These are phyloP conservation scores for Rachycentron canadum DNA, from an alignment of 2,797 vertebrate genomes.

Conservation along the genomic window DNA sequence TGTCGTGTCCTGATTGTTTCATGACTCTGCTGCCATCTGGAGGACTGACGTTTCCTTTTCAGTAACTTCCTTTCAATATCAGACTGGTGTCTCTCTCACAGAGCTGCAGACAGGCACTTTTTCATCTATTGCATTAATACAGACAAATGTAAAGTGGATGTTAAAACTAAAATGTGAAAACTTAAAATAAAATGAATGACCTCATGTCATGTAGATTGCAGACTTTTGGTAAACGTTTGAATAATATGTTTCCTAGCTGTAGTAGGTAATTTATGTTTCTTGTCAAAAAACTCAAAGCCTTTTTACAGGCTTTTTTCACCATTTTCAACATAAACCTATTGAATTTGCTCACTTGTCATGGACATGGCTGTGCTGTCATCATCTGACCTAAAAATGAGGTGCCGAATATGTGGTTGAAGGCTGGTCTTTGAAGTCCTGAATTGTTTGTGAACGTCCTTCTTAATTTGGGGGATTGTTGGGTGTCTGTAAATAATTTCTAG, in stretches of 20 bases:
- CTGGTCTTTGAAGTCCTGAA: background rate
- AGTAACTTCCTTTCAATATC: background rate
- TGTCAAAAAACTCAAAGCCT: background rate
- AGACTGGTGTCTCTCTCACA: background rate
- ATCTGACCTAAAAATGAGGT: background rate
- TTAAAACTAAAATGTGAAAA: background rate
- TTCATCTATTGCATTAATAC: background rate
- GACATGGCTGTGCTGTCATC: conserved; percentile 8
- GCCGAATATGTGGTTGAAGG: conserved; percentile 17
- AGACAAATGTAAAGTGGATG: background rate
- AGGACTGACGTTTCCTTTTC: conserved; percentile 36
- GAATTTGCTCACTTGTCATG: conserved; percentile 11
- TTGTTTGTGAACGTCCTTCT: background rate
- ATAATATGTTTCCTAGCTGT: background rate
- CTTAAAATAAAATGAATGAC: background rate
- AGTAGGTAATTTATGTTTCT: background rate
- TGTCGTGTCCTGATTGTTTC: background rate
- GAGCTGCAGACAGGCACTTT: background rate
- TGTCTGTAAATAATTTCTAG: no score
- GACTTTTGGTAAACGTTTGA: background rate
- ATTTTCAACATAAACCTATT: background rate
- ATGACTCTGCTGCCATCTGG: conserved; percentile 74
- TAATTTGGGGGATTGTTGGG: background rate
- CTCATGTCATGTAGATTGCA: background rate
- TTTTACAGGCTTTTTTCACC: background rate